These are phyloP conservation scores for Saccopteryx leptura DNA, from an alignment of 2,113 vertebrate species.

Conservation along the genomic window DNA sequence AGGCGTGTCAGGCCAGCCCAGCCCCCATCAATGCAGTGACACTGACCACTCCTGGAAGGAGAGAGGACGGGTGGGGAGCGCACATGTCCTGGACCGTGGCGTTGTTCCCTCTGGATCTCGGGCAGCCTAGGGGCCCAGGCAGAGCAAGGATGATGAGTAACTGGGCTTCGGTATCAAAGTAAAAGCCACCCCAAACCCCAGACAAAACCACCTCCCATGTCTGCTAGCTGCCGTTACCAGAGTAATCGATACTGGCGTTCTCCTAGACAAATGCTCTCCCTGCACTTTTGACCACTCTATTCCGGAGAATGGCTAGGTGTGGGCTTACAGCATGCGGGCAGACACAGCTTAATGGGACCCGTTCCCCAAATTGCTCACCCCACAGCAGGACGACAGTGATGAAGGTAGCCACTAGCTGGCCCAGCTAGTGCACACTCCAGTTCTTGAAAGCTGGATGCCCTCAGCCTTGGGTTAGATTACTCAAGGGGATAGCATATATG, in stretches of 20 bases:
- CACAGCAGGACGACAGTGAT: neutral
- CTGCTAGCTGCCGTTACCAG: constrained; percentile 61
- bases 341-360: constrained; percentile 44
- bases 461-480: neutral
- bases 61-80: neutral
- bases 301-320: constrained; percentile 71
- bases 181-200: constrained; percentile 54
- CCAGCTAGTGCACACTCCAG: neutral
- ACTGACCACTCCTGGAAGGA: neutral
- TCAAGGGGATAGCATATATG: neutral
- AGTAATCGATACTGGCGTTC: constrained; percentile 85
- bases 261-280: constrained; percentile 64
- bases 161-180: neutral
- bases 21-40: neutral
- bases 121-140: neutral
- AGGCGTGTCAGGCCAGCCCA: neutral
- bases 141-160: neutral
- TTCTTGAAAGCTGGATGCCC: constrained; percentile 24
- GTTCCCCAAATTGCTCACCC: neutral
- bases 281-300: constrained; percentile 73
- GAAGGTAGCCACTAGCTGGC: neutral
- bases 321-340: neutral
- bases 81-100: neutral
- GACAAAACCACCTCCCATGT: neutral
- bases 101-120: neutral